Evolutionary conservation across 1,140 invertebrate genomes (phyloP).

Genomic region (Fopius arisanus): DNA sequence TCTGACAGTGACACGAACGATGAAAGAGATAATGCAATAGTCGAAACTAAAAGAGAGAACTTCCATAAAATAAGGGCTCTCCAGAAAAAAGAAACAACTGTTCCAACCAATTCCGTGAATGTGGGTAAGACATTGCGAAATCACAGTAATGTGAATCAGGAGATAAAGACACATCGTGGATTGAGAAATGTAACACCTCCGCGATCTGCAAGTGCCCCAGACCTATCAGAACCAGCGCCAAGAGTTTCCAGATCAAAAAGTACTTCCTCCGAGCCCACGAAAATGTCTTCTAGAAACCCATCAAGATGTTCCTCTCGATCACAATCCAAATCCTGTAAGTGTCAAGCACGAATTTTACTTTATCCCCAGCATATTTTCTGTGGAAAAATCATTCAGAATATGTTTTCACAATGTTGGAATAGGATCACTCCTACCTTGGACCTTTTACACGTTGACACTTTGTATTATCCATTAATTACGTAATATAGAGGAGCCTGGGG

Average conservation of each 20-base stretch:
- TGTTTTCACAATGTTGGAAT: too few relatives aligned
- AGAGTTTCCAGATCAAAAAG: conserved; percentile 39
- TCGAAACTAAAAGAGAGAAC: conserved; percentile 7
- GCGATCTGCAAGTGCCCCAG: conserved; percentile 34
- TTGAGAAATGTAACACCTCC: background rate
- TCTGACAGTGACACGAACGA: conserved; percentile 42
- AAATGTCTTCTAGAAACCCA: conserved; percentile 34
- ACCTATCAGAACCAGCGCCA: conserved; percentile 17
- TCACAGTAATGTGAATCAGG: background rate
- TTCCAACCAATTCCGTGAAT: background rate
- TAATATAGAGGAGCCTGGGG: too few relatives aligned
- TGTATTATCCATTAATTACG: too few relatives aligned
- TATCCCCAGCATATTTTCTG: background rate
- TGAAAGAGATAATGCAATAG: conserved; percentile 1
- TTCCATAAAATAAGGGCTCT: background rate
- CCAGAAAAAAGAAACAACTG: background rate
- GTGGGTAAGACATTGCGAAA: background rate
- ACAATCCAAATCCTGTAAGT: conserved; percentile 52
- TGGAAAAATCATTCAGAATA: too few relatives aligned
- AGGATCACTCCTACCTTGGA: too few relatives aligned
- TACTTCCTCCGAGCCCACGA: conserved; percentile 37
- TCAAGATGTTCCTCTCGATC: conserved; percentile 38
- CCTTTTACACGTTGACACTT: too few relatives aligned
- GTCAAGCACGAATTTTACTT: background rate
- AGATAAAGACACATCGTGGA: background rate